These are phyloP conservation scores for Coleophora deauratella DNA, from an alignment of 2,888 invertebrate species.

Conservation along the genomic window DNA sequence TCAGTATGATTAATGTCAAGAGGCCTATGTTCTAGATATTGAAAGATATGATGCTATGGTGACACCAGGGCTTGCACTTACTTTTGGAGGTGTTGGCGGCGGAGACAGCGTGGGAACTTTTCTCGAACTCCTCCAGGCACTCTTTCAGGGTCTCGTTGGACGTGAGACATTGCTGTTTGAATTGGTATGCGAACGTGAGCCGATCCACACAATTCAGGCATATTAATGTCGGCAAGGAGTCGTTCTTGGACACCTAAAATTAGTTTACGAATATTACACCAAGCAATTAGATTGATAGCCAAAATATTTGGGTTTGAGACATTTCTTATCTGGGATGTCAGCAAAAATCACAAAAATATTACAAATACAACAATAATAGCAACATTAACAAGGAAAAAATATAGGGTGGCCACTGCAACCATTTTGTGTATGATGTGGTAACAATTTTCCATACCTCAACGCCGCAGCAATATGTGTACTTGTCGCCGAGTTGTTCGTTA, in stretches of 20 bases:
- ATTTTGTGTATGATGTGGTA: conserved; percentile 46
- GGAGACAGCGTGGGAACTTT: conserved; percentile 47
- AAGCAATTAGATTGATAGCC: conserved; percentile 9
- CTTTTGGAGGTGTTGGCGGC: conserved; percentile 39
- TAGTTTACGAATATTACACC: conserved; percentile 6
- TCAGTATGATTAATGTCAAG: too few relatives aligned
- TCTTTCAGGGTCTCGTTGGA: conserved; percentile 66
- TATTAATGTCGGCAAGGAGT: conserved; percentile 64
- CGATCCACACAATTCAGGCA: conserved; percentile 67
- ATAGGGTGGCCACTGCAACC: conserved; percentile 74
- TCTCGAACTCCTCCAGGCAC: conserved; percentile 63
- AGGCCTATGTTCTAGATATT: too few relatives aligned
- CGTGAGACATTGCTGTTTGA: conserved; percentile 64
- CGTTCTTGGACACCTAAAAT: conserved; percentile 60
- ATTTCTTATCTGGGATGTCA: conserved; percentile 54
- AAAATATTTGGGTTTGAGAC: conserved; percentile 16
- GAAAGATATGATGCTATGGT: not conserved
- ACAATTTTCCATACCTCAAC: conserved; percentile 63
- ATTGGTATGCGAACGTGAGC: conserved; percentile 62
- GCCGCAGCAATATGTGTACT: conserved; percentile 65
- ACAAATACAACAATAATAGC: conserved; percentile 66
- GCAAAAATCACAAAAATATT: conserved; percentile 48
- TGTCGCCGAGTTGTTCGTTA: conserved; percentile 69
- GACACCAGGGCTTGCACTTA: conserved; percentile 15
- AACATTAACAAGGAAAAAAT: conserved; percentile 66